These are phyloP conservation scores for Tromatobia lineatoria DNA, from an alignment of 2,888 invertebrate genomes.

Conservation along the genomic window DNA sequence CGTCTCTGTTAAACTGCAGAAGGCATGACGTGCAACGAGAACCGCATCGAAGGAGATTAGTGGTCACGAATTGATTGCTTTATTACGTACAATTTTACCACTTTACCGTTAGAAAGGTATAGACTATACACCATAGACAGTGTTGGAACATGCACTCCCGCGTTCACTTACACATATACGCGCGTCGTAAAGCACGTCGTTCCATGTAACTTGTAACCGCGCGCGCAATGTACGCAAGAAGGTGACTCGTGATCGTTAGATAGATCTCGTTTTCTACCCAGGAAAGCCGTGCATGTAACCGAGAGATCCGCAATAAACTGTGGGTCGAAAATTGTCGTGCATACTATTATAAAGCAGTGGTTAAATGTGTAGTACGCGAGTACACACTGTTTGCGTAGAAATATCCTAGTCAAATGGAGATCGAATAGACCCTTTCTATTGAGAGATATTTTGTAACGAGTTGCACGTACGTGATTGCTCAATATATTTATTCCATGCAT, in stretches of 20 bases:
- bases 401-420: constrained; percentile 44
- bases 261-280: constrained; percentile 49
- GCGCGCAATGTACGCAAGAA: constrained; percentile 62
- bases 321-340: constrained; percentile 63
- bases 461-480: constrained; percentile 56
- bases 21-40: constrained; percentile 17
- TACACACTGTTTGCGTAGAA: constrained; percentile 14
- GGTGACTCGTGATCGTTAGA: constrained; percentile 65
- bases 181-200: constrained; percentile 77
- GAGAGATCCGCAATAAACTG: constrained; percentile 67
- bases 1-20: not conserved
- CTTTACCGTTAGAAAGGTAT: constrained; percentile 75
- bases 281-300: constrained; percentile 55
- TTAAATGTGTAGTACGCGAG: constrained; percentile 3
- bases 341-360: constrained; percentile 49
- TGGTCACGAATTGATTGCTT: constrained; percentile 67
- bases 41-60: constrained; percentile 26
- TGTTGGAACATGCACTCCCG: constrained; percentile 61
- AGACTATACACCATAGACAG: constrained; percentile 27
- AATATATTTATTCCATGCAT: constrained; percentile 55
- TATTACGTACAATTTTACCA: constrained; percentile 78
- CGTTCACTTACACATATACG: constrained; percentile 65
- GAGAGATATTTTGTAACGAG: constrained; percentile 67
- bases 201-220: constrained; percentile 60
- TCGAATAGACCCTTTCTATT: constrained; percentile 54